A percentile compares a stretch with the other conserved stretches of the same genome.
phyloP scores from a whole-genome alignment of 2,888 invertebrate species.

The Tenthredo scrophulariae region DNA sequence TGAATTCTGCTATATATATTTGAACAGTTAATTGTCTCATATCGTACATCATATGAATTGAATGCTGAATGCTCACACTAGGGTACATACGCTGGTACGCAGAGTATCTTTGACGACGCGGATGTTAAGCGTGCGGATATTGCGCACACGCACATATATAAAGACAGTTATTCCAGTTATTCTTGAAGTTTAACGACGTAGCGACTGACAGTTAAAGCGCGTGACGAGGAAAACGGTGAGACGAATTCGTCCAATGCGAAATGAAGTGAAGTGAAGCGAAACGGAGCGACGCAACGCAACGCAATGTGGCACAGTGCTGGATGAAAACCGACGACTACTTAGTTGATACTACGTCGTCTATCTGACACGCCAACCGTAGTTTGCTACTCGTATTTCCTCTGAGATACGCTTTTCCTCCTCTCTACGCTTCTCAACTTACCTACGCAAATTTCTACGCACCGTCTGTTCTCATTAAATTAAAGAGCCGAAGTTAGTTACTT shows the following conservation, averaged over 20 bases:
- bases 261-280: background rate
- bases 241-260: background rate
- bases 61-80: background rate
- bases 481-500: conserved; percentile 30
- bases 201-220: conserved; percentile 23
- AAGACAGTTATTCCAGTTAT: background rate
- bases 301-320: background rate
- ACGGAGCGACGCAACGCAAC: background rate
- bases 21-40: background rate
- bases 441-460: conserved; percentile 28
- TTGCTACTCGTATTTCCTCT: background rate
- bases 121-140: background rate
- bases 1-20: background rate
- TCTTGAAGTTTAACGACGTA: conserved; percentile 31
- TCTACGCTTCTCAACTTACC: background rate
- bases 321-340: conserved; percentile 36
- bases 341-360: conserved; percentile 23
- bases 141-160: background rate
- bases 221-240: conserved; percentile 12
- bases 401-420: background rate
- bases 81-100: background rate
- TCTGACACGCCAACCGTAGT: conserved; percentile 30
- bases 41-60: background rate
- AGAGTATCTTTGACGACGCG: background rate
- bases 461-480: conserved; percentile 41